Conservation (phyloP, 2,888 invertebrate species). For the Limnephilus marmoratus region DNA sequence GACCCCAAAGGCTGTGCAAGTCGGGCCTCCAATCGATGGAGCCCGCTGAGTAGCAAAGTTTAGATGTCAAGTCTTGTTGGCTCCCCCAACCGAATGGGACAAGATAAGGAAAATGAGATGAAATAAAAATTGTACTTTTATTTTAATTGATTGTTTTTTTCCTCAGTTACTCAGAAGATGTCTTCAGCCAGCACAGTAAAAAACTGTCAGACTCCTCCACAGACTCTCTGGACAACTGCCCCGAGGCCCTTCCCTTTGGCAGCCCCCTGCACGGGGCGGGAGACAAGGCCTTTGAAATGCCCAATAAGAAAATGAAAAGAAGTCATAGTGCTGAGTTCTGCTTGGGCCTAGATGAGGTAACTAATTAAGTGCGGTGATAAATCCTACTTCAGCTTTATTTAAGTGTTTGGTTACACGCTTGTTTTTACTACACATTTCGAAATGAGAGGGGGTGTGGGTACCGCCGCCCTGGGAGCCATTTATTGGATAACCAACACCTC, state of each 20-base stretch:
- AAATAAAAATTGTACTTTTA: neutral
- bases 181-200: constrained; percentile 82
- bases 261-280: constrained; percentile 64
- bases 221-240: constrained; percentile 69
- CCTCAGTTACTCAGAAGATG: constrained; percentile 81
- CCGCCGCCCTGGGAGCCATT: too few relatives aligned
- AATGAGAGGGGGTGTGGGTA: too few relatives aligned
- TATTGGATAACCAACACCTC: too few relatives aligned
- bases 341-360: constrained; percentile 49
- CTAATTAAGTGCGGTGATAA: neutral
- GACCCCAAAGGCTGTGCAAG: neutral
- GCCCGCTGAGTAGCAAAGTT: neutral
- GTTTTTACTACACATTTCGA: too few relatives aligned
- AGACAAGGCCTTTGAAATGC: constrained; percentile 41
- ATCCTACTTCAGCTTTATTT: neutral
- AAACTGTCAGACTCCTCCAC: constrained; percentile 74
- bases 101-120: neutral
- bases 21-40: neutral
- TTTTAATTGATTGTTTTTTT: constrained; percentile 36
- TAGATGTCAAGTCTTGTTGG: neutral
- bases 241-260: constrained; percentile 68
- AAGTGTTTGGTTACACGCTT: neutral
- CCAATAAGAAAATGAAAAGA: constrained; percentile 49
- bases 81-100: neutral
- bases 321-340: constrained; percentile 64